A percentile compares a stretch with the other conserved stretches of the same genome.
These are phyloP conservation scores for Hydropsyche tenuis DNA, from an alignment of 1,140 invertebrate species.

Conservation along the genomic window DNA sequence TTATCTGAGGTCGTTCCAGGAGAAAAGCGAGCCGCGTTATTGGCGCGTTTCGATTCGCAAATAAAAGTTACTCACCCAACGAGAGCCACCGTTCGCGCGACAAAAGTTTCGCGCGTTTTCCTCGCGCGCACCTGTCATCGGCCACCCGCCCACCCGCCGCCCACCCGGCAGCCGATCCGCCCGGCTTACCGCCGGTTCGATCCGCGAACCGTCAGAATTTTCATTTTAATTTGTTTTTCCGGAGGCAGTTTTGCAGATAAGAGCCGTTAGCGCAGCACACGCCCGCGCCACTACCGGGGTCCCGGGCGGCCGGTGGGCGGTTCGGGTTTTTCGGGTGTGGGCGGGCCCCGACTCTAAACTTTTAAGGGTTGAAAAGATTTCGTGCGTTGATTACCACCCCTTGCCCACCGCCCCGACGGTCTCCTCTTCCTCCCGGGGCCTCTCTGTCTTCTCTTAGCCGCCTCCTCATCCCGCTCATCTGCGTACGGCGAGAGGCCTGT, in stretches of 20 bases:
- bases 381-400: conserved; percentile 51
- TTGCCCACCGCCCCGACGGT: neutral
- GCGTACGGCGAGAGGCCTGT: conserved; percentile 36
- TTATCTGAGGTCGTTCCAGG: conserved; percentile 20
- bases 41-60: conserved; percentile 24
- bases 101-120: conserved; percentile 28
- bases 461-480: conserved; percentile 22
- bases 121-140: conserved; percentile 35
- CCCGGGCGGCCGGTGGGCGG: neutral
- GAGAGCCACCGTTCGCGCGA: neutral
- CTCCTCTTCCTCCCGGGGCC: too few species aligned
- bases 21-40: conserved; percentile 14
- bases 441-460: too few species aligned
- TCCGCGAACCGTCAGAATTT: conserved; percentile 43
- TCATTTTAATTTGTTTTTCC: conserved; percentile 50
- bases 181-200: conserved; percentile 20
- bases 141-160: conserved; percentile 1
- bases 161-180: neutral
- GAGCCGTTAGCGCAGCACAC: conserved; percentile 47
- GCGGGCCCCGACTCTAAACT: conserved; percentile 45
- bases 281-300: conserved; percentile 21
- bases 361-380: conserved; percentile 52
- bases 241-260: conserved; percentile 46
- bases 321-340: conserved; percentile 1
- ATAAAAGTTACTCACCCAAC: conserved; percentile 1